A percentile compares a stretch with the other conserved stretches of the same genome.
phyloP scores from a whole-genome alignment of 2,797 vertebrate genomes.

The Oophaga sylvatica region DNA sequence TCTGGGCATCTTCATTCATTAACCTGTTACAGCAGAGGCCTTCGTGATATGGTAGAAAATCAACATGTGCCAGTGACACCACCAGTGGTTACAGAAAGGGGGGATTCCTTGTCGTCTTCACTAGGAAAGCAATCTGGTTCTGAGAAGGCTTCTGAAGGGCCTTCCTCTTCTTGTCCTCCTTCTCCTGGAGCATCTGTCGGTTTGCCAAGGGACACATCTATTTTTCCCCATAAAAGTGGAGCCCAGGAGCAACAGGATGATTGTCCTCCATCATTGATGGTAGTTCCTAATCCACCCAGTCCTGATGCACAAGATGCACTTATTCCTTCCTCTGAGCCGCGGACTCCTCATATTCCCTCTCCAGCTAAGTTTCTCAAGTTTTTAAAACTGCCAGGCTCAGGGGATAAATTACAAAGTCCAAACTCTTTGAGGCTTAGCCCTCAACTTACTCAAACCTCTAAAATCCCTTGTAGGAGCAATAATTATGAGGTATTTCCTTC shows the following conservation, averaged over 20 bases:
- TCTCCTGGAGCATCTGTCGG: conserved; percentile 32
- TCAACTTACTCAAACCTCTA: conserved; percentile 87
- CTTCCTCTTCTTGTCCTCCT: conserved; percentile 25
- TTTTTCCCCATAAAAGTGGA: conserved; percentile 32
- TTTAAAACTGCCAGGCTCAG: conserved; percentile 84
- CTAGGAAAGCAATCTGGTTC: conserved; percentile 35
- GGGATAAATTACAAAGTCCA: conserved; percentile 77
- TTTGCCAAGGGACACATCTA: conserved; percentile 50
- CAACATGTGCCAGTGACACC: conserved; percentile 44
- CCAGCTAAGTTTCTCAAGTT: conserved; percentile 89
- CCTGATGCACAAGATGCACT: conserved; percentile 56
- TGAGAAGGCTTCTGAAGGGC: conserved; percentile 22
- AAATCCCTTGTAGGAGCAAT: conserved; percentile 91
- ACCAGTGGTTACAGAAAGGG: conserved; percentile 37
- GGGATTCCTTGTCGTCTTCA: conserved; percentile 38
- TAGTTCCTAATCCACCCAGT: conserved; percentile 39
- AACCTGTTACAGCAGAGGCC: conserved; percentile 51
- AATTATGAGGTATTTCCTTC: conserved; percentile 90
- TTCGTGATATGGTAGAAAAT: conserved; percentile 54
- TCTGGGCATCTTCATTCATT: conserved; percentile 55
- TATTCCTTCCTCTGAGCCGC: conserved; percentile 70
- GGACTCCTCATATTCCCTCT: conserved; percentile 79
- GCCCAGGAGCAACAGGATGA: conserved; percentile 36
- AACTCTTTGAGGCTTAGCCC: conserved; percentile 85
- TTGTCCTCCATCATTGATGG: conserved; percentile 11